These are phyloP conservation scores for Anhinga anhinga DNA, from an alignment of 2,113 vertebrate species.

Conservation along the genomic window DNA sequence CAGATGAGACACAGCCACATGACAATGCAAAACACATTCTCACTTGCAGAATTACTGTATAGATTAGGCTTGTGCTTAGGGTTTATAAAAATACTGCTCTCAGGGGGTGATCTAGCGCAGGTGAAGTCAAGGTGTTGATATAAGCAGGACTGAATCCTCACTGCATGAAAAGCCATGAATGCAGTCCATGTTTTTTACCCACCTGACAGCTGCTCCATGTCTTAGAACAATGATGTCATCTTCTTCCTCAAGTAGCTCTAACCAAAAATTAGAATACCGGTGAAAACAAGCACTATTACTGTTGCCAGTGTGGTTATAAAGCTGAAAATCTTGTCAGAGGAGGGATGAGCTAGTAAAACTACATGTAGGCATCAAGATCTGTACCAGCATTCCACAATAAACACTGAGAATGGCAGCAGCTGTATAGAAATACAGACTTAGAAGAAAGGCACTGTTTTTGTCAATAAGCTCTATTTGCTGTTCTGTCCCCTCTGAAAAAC, in stretches of 20 bases:
- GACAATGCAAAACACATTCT: not conserved
- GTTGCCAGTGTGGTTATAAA: not conserved
- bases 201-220: not conserved
- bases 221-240: not conserved
- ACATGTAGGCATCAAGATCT: not conserved
- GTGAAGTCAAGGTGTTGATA: not conserved
- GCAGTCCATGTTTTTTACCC: not conserved
- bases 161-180: not conserved
- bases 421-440: not conserved
- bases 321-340: not conserved
- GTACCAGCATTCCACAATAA: not conserved
- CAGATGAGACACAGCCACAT: not conserved
- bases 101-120: not conserved
- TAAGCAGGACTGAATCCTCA: not conserved
- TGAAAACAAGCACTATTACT: not conserved
- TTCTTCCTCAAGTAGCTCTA: not conserved
- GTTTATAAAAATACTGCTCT: not conserved
- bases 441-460: not conserved
- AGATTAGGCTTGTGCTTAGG: not conserved
- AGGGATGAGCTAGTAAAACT: not conserved
- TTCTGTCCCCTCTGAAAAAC: not conserved
- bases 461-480: not conserved
- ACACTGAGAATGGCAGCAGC: not conserved
- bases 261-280: conserved; percentile 11
- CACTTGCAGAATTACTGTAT: not conserved